A percentile compares a stretch with the other conserved stretches of the same genome.
phyloP scores from a whole-genome alignment of 2,113 vertebrate species.

The Menidia beryllina region DNA sequence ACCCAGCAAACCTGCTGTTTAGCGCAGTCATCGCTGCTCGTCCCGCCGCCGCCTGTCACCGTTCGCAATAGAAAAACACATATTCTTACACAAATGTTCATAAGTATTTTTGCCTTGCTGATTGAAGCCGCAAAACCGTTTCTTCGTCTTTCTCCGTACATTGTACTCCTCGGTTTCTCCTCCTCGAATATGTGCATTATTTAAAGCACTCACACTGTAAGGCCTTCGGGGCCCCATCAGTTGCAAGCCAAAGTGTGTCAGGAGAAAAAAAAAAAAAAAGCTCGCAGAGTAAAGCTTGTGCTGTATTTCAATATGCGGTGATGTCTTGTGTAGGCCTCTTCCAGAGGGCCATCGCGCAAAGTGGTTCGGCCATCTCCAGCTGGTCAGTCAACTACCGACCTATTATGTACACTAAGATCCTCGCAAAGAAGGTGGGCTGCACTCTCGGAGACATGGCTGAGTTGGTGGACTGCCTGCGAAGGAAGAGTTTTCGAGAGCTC shows the following conservation, averaged over 20 bases:
- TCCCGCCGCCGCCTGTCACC: constrained; percentile 27
- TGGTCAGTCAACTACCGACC: constrained; percentile 97
- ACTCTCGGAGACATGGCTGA: constrained; percentile 87
- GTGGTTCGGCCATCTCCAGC: constrained; percentile 94
- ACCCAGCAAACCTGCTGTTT: constrained; percentile 31
- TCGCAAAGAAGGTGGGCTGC: constrained; percentile 94
- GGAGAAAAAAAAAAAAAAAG: not conserved
- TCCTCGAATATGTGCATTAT: constrained; percentile 73
- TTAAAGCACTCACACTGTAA: constrained; percentile 53
- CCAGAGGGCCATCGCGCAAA: constrained; percentile 96
- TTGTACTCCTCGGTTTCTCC: constrained; percentile 44
- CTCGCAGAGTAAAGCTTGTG: constrained; percentile 18
- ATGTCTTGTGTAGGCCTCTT: constrained; percentile 84
- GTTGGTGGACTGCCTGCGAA: constrained; percentile 90
- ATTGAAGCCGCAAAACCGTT: constrained; percentile 37
- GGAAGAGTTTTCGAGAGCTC: constrained; percentile 90
- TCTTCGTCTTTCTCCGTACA: constrained; percentile 48
- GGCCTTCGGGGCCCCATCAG: constrained; percentile 57
- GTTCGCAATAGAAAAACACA: constrained; percentile 38
- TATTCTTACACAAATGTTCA: constrained; percentile 51
- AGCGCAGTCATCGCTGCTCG: constrained; percentile 26
- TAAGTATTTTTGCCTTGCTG: constrained; percentile 47
- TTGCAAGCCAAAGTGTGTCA: constrained; percentile 62
- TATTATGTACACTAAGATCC: constrained; percentile 89
- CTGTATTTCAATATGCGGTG: constrained; percentile 23